Conservation (phyloP, 2,888 invertebrate genomes). For the Orthosia gothica region DNA sequence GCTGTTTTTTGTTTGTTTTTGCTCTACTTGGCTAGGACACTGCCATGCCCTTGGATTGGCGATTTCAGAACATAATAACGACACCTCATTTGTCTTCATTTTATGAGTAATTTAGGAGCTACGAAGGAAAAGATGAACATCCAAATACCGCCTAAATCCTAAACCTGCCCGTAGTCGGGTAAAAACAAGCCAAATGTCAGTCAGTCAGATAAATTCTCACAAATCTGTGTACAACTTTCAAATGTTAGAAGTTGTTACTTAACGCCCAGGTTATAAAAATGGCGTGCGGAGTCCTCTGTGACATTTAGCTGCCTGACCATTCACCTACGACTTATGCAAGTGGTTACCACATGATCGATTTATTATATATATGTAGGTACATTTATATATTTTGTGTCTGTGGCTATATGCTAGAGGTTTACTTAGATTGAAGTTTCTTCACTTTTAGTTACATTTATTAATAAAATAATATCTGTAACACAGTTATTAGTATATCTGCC, state of each 20-base stretch:
- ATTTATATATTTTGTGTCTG: conserved; percentile 6
- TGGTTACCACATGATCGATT: conserved; percentile 53
- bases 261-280: conserved; percentile 53
- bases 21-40: too few species aligned
- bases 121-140: too few species aligned
- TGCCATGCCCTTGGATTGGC: too few species aligned
- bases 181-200: too few species aligned
- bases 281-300: conserved; percentile 43
- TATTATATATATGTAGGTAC: conserved; percentile 29
- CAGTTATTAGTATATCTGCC: too few species aligned
- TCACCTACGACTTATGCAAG: conserved; percentile 63
- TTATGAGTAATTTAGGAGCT: too few species aligned
- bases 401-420: not conserved
- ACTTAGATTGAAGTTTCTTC: not conserved
- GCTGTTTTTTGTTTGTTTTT: too few species aligned
- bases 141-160: too few species aligned
- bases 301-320: conserved; percentile 61
- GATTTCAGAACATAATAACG: too few species aligned
- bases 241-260: conserved; percentile 33
- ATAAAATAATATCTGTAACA: not conserved
- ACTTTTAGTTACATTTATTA: not conserved
- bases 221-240: conserved; percentile 36
- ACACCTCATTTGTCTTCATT: too few species aligned
- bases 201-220: not conserved
- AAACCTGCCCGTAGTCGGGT: too few species aligned